Evolutionary conservation across 2,113 vertebrate genomes (phyloP).

Genomic region (Aptenodytes forsteri): DNA sequence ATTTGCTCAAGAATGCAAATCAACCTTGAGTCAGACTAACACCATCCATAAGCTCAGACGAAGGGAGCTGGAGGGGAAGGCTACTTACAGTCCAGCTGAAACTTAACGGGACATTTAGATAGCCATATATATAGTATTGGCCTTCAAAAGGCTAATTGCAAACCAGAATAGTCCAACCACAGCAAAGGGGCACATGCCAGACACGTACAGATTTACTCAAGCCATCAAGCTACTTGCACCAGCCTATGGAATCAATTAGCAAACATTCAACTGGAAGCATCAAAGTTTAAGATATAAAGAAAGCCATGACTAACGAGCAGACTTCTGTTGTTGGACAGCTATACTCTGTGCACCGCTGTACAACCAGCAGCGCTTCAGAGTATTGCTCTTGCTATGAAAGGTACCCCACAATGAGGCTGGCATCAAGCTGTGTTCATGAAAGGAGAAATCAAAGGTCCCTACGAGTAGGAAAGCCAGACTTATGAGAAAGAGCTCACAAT

Average conservation of each 20-base stretch:
- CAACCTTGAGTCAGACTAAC: neutral
- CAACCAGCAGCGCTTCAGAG: neutral
- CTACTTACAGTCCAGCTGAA: neutral
- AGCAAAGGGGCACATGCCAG: neutral
- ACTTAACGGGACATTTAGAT: neutral
- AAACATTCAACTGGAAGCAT: neutral
- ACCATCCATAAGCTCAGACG: neutral
- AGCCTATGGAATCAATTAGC: neutral
- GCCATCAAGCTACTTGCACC: neutral
- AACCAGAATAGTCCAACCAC: neutral
- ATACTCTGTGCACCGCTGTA: neutral
- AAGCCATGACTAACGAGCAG: neutral
- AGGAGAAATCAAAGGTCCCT: neutral
- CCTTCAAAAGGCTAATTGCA: neutral
- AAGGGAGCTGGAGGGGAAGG: neutral
- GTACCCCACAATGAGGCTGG: neutral
- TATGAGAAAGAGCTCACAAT: neutral
- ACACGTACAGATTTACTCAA: neutral
- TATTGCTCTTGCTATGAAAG: neutral
- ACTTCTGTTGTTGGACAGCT: neutral
- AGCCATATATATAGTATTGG: rapidly evolving
- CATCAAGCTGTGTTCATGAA: neutral
- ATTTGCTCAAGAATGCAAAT: neutral
- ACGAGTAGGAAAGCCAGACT: neutral
- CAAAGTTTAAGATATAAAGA: neutral